These are phyloP conservation scores for Clusia tigrina DNA, from an alignment of 2,888 invertebrate genomes.

Conservation along the genomic window DNA sequence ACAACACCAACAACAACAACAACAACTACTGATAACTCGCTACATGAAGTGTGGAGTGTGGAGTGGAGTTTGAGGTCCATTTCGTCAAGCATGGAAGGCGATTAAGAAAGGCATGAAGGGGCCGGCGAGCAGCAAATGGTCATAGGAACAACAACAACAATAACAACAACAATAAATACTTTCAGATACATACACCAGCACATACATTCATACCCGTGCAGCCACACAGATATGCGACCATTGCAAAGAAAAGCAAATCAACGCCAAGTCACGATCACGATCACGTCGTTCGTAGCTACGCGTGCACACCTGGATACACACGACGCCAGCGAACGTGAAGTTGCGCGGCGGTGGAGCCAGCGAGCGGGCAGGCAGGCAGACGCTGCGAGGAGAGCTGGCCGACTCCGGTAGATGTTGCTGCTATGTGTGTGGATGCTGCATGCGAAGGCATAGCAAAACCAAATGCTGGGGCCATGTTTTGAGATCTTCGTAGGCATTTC, in stretches of 20 bases:
- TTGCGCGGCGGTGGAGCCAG: background rate
- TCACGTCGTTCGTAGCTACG: background rate
- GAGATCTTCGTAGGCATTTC: background rate
- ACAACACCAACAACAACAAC: conserved; percentile 17
- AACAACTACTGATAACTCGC: conserved; percentile 8
- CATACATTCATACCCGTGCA: conserved; percentile 16
- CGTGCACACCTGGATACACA: conserved; percentile 19
- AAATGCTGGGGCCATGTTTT: background rate
- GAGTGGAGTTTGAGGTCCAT: conserved; percentile 2
- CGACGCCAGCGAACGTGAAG: background rate
- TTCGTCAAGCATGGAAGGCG: background rate
- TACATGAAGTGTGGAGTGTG: too few species aligned
- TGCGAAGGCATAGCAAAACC: background rate
- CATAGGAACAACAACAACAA: conserved; percentile 18
- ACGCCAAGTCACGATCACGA: conserved; percentile 18
- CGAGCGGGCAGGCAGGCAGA: background rate
- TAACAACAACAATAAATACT: conserved; percentile 10
- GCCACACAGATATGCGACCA: background rate
- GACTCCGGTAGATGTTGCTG: background rate
- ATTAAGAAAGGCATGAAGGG: background rate
- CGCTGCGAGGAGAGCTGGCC: too few species aligned
- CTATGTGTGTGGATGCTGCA: background rate
- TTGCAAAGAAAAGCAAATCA: conserved; percentile 9
- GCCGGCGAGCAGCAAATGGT: background rate
- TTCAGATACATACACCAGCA: conserved; percentile 21